phyloP scores from a whole-genome alignment of 1,140 invertebrate genomes.

The Drosophila ironensis region DNA sequence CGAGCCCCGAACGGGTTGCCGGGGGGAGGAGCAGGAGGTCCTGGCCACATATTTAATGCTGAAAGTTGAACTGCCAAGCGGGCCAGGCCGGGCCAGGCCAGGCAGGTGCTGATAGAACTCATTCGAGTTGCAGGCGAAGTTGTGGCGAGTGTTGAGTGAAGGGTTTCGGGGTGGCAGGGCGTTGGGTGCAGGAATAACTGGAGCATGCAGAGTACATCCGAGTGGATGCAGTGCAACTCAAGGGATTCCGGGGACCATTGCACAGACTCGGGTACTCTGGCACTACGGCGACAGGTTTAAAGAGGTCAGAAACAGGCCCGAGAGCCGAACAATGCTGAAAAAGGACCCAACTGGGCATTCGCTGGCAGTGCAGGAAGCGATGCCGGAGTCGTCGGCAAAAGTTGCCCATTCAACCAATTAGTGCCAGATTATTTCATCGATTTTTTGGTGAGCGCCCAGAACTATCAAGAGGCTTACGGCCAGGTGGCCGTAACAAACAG shows the following conservation, averaged over 20 bases:
- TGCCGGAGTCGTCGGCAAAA: conserved; percentile 25
- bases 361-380: conserved; percentile 11
- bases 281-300: conserved; percentile 52
- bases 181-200: conserved; percentile 37
- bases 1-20: too few species aligned
- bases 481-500: too few species aligned
- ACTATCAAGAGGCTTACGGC: background rate
- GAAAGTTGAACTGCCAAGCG: conserved; percentile 44
- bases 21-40: conserved; percentile 2
- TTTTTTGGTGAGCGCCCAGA: conserved; percentile 23
- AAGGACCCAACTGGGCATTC: conserved; percentile 47
- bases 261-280: too few species aligned
- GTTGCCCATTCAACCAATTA: conserved; percentile 48
- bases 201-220: conserved; percentile 76
- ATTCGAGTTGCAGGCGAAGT: conserved; percentile 40
- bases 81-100: conserved; percentile 10
- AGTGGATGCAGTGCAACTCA: conserved; percentile 47
- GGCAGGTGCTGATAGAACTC: conserved; percentile 49
- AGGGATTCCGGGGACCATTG: conserved; percentile 19
- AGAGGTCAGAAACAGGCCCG: conserved; percentile 21
- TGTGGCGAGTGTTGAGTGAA: conserved; percentile 10
- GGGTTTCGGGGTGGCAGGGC: background rate
- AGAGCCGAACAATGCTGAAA: conserved; percentile 47
- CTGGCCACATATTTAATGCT: conserved; percentile 73
- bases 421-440: conserved; percentile 49